A percentile compares a stretch with the other conserved stretches of the same genome.
Conservation (phyloP, 92 coral and sea anemone species). For the Phenganax subtilis region DNA sequence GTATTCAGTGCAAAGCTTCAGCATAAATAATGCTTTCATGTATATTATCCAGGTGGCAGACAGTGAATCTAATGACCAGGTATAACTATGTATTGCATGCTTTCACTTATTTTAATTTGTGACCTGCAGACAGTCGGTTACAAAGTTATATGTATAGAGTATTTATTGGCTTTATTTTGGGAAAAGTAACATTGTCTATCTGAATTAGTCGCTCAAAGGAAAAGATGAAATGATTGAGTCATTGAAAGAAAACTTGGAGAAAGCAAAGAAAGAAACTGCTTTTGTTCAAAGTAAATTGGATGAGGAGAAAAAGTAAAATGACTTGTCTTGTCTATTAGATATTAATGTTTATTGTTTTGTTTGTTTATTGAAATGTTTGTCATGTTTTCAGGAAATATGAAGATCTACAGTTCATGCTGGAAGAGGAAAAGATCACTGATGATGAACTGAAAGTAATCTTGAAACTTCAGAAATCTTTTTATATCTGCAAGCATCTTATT, state of each 20-base stretch:
- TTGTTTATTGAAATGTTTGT: neutral
- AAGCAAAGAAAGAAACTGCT: constrained; percentile 60
- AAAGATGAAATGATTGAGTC: constrained; percentile 63
- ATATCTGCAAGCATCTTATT: neutral
- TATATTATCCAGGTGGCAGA: constrained; percentile 61
- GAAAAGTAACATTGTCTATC: neutral
- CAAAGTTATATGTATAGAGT: too few species aligned
- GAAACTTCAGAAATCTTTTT: neutral
- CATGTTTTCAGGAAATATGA: constrained; percentile 66
- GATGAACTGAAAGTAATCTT: constrained; percentile 76
- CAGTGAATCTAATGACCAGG: constrained; percentile 70
- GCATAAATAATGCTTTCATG: neutral
- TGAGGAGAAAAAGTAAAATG: constrained; percentile 75
- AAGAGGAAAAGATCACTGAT: constrained; percentile 92
- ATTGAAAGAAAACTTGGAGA: constrained; percentile 55
- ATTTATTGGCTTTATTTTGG: neutral
- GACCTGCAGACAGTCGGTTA: neutral
- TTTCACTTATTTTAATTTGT: neutral
- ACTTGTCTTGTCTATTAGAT: neutral
- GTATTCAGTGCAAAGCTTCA: neutral
- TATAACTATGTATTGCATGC: neutral
- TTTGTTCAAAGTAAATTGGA: constrained; percentile 68
- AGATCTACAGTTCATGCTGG: constrained; percentile 87
- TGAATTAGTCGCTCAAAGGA: constrained; percentile 57
- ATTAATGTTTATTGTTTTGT: constrained; percentile 1